Evolutionary conservation across 2,888 invertebrate species (phyloP).

Genomic region (Drosophila mulleri): DNA sequence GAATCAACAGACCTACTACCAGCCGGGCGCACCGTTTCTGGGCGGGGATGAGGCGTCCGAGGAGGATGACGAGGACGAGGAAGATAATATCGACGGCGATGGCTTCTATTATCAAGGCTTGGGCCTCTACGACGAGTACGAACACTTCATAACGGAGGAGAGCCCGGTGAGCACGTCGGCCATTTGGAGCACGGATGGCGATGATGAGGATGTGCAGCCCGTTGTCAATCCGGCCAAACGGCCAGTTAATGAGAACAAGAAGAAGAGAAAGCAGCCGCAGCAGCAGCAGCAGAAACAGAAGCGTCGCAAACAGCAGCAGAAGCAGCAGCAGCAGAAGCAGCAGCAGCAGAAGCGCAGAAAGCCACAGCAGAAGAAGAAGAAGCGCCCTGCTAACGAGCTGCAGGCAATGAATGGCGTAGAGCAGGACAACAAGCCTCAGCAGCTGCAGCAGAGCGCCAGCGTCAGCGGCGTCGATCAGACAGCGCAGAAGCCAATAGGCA

Average conservation of each 20-base stretch:
- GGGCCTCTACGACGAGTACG: constrained; percentile 50
- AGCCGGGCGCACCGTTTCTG: background rate
- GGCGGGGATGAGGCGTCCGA: background rate
- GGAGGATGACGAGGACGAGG: constrained; percentile 24
- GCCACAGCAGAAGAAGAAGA: constrained; percentile 11
- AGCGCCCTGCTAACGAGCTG: constrained; percentile 2
- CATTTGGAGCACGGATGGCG: constrained; percentile 71
- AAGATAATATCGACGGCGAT: constrained; percentile 32
- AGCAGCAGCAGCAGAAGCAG: constrained; percentile 3
- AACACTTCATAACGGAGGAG: constrained; percentile 48
- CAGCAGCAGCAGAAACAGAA: constrained; percentile 34
- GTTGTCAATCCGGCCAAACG: constrained; percentile 48
- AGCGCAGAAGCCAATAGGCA: constrained; percentile 8
- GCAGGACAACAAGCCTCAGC: constrained; percentile 21
- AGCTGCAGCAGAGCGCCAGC: constrained; percentile 24
- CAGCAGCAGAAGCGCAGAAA: constrained; percentile 3
- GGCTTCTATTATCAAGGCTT: constrained; percentile 46
- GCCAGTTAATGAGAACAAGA: constrained; percentile 27
- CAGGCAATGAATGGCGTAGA: constrained; percentile 10
- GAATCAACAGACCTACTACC: constrained; percentile 40
- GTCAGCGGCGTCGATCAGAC: constrained; percentile 1
- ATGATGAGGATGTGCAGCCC: constrained; percentile 51
- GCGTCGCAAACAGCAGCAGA: constrained; percentile 16
- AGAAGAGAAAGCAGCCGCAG: constrained; percentile 34
- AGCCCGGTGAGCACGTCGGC: constrained; percentile 60